phyloP scores from a whole-genome alignment of 2,797 vertebrate species.

The Enteromius paludinosus region DNA sequence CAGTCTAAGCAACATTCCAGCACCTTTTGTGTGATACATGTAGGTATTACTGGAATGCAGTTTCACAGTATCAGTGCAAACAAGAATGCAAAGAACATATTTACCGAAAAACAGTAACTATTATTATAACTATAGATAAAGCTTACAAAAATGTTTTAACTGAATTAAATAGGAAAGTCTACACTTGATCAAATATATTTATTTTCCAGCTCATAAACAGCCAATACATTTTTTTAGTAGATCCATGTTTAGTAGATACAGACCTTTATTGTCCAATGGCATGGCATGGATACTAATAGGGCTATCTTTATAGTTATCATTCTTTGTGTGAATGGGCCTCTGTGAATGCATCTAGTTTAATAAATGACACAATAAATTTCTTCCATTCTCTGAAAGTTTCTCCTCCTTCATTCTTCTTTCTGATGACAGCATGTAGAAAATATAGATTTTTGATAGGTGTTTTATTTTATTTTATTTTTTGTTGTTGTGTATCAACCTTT shows the following conservation, averaged over 20 bases:
- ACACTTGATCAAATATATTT: neutral
- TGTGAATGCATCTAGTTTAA: neutral
- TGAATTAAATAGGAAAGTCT: neutral
- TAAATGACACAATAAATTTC: neutral
- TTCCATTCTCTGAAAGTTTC: neutral
- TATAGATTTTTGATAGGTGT: neutral
- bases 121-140: neutral
- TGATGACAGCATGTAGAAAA: neutral
- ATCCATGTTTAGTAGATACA: neutral
- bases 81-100: neutral
- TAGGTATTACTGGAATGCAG: neutral
- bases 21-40: neutral
- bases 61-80: neutral
- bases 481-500: neutral
- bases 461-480: constrained; percentile 4
- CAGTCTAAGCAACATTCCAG: neutral
- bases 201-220: no score
- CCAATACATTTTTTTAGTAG: neutral
- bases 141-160: neutral
- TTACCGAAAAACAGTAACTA: neutral
- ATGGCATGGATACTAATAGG: neutral
- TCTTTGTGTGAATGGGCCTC: neutral
- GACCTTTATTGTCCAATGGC: neutral
- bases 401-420: neutral
- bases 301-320: neutral